These are phyloP conservation scores for Meghimatium bilineatum DNA, from an alignment of 2,888 invertebrate species.

Conservation along the genomic window DNA sequence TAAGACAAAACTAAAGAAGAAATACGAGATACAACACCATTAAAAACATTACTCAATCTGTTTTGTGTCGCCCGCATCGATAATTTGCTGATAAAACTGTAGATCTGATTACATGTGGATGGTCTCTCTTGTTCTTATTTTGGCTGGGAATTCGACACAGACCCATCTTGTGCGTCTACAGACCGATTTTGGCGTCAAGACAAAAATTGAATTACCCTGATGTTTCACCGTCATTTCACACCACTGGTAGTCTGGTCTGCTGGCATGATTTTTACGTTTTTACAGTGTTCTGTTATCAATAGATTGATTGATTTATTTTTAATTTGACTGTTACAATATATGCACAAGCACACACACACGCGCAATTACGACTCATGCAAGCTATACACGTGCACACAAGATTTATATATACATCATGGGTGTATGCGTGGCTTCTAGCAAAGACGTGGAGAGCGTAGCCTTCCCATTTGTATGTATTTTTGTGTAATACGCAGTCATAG, in stretches of 20 bases:
- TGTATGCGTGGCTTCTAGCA: too few species aligned
- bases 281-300: neutral
- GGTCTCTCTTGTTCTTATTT: constrained; percentile 4
- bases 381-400: too few species aligned
- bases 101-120: neutral
- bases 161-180: neutral
- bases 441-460: too few species aligned
- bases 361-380: too few species aligned
- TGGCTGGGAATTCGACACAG: neutral
- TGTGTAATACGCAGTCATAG: too few species aligned
- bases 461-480: too few species aligned
- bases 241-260: neutral
- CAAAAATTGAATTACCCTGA: constrained; percentile 7
- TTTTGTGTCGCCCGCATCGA: neutral
- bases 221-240: constrained; percentile 16
- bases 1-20: too few species aligned
- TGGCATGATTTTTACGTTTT: neutral
- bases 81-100: neutral
- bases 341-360: too few species aligned
- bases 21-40: too few species aligned
- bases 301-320: too few species aligned
- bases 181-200: constrained; percentile 1
- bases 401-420: too few species aligned
- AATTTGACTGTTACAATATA: too few species aligned
- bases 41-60: neutral